Conservation (phyloP, 2,797 vertebrate genomes). For the Momotus momota region DNA sequence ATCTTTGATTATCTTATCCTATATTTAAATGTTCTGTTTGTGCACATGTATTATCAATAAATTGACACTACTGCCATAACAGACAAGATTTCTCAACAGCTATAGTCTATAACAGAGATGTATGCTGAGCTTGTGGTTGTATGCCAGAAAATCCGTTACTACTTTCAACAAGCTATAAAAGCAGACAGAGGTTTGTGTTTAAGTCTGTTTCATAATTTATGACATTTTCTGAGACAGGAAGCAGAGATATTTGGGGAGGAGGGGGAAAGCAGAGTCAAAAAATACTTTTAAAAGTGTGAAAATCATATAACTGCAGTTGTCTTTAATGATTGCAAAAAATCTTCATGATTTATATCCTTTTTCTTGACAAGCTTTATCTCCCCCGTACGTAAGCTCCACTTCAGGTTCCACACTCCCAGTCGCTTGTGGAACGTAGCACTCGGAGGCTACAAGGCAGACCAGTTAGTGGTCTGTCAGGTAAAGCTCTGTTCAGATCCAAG, state of each 20-base stretch:
- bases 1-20: background rate
- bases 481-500: background rate
- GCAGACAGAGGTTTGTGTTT: background rate
- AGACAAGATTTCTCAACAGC: background rate
- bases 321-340: background rate
- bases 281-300: background rate
- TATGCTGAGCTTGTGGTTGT: background rate
- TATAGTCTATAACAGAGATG: background rate
- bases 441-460: background rate
- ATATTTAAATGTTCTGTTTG: background rate
- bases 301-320: background rate
- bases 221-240: background rate
- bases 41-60: background rate
- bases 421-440: background rate
- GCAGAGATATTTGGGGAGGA: background rate
- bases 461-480: background rate
- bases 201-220: background rate
- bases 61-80: background rate
- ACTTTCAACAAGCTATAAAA: background rate
- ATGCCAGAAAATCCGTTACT: background rate
- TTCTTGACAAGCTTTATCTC: background rate
- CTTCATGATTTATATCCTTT: background rate
- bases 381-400: fast-evolving
- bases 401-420: background rate
- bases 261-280: background rate